Base-by-base conservation (phyloP, 2,888 invertebrate species). In the Ecdyonurus torrentis region DNA sequence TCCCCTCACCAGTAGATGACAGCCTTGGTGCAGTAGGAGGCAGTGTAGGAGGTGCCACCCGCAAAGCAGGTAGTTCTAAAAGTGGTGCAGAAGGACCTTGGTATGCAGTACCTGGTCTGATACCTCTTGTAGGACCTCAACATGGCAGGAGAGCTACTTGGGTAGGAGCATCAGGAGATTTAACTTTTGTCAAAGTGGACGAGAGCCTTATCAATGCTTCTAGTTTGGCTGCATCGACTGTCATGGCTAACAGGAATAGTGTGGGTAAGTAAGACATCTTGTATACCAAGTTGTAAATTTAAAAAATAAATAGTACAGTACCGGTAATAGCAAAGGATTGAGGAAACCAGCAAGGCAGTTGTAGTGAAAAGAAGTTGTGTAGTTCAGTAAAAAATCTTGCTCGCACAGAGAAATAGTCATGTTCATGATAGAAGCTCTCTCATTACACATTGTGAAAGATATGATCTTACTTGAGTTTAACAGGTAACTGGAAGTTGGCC, bases 141-240 rank as follows among this genome's bases (percentile, higher is more conserved):
- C 85, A 87, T 76, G 90, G 94, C 0, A 84, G 92, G 68, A 83
- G 89, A 69, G 97, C 93, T 0, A 91, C 91, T 0, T 95, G 94
- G 93, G 83, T 97, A 19, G 89, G 91, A 1, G 95, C 96, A 2
- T 90, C 91, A n/a, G 95, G 93, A 0, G 97, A 98, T 77, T 91
- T 93, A 75, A 98, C 97, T 1, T 94, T 91, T 72, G 81, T 96
- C 60, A 91, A 91, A 74, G 85, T 95, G 62, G 93, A 95, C 68
- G 94, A 96, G 74, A 86, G 88, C 1, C 79, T 94, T n/a, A 91
- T 97, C 66, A 95, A 94, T 74, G 87, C 91, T 0, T 87, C 91
- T 67, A 91, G 89, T 70, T 80, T 97, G 64, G 84, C 89, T 59
- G 87, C 89, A 69, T 89, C 94, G 24, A 91, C 89, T 63, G 89